These are phyloP conservation scores for Aratinga solstitialis DNA, from an alignment of 2,797 vertebrate species.

Conservation along the genomic window DNA sequence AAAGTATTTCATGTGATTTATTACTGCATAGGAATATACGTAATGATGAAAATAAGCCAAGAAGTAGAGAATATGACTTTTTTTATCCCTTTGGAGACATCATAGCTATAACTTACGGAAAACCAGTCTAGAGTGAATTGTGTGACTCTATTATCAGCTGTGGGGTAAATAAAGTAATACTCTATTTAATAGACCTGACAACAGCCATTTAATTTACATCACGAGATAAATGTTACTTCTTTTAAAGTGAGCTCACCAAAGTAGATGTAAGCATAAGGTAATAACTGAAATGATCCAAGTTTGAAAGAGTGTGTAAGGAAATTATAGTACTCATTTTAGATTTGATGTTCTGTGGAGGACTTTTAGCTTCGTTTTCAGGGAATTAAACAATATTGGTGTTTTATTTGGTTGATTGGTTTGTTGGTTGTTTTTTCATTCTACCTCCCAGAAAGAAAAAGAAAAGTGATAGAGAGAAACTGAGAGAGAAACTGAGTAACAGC, in stretches of 20 bases:
- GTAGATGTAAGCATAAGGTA: not conserved
- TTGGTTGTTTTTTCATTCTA: not conserved
- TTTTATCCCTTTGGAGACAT: slow-evolving; percentile 43
- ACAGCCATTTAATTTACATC: slow-evolving; percentile 48
- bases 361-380: not conserved
- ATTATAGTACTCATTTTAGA: not conserved
- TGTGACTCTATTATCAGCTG: slow-evolving; percentile 14
- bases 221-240: slow-evolving; percentile 20
- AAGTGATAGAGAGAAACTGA: not conserved
- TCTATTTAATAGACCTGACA: slow-evolving; percentile 45
- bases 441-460: not conserved
- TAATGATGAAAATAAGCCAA: slow-evolving; percentile 48
- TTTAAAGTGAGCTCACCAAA: slow-evolving; percentile 15
- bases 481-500: not conserved
- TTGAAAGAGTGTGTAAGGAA: not conserved
- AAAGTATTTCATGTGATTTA: slow-evolving; percentile 55
- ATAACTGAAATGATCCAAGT: slow-evolving; percentile 12
- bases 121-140: slow-evolving; percentile 3
- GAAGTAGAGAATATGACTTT: slow-evolving; percentile 44
- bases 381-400: not conserved
- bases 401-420: not conserved
- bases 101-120: not conserved
- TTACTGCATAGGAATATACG: not conserved
- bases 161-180: slow-evolving; percentile 55
- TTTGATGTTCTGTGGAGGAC: not conserved